Evolutionary conservation across 2,888 invertebrate species (phyloP).

Genomic region (Drosophila neonasuta): DNA sequence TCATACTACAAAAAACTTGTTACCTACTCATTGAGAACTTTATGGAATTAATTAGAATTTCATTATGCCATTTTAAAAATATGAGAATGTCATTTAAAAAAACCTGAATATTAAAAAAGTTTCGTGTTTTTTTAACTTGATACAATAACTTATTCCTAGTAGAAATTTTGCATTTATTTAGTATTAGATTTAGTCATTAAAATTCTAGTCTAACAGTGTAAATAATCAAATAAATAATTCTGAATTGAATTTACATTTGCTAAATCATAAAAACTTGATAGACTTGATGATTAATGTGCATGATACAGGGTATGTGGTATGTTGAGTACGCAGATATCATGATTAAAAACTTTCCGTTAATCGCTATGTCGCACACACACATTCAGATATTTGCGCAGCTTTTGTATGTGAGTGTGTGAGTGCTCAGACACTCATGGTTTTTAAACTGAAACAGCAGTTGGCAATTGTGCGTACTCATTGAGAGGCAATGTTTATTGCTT

Average conservation of each 20-base stretch:
- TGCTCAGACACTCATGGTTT: conserved; percentile 7
- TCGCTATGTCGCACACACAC: conserved; percentile 14
- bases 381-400: neutral
- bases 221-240: no score
- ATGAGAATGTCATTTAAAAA: no score
- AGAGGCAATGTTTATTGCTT: conserved; percentile 51
- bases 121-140: no score
- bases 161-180: no score
- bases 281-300: neutral
- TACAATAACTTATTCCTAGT: no score
- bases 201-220: no score
- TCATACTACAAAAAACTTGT: neutral
- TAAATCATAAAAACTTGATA: no score
- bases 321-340: conserved; percentile 33
- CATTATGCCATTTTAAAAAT: neutral
- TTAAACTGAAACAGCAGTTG: conserved; percentile 37
- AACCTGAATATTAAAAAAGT: no score
- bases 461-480: conserved; percentile 50
- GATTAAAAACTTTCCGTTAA: conserved; percentile 59
- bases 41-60: neutral
- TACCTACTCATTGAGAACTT: neutral
- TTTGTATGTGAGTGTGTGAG: neutral
- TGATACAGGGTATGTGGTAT: conserved; percentile 18
- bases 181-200: no score
- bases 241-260: no score